Evolutionary conservation across 2,888 invertebrate species (phyloP).

Genomic region (Calliphora vomitoria): DNA sequence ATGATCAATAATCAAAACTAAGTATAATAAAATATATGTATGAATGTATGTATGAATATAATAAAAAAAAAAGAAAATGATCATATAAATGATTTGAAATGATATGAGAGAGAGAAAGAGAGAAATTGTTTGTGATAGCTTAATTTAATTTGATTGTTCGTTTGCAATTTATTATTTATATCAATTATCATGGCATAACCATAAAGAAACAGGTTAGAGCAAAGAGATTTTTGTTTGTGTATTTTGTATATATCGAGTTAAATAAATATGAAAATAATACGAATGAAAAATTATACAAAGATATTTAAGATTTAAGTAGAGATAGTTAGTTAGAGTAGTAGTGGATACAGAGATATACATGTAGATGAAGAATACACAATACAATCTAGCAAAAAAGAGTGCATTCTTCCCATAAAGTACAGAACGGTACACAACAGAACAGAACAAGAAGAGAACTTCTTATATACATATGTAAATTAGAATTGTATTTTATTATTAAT

Average conservation of each 20-base stretch:
- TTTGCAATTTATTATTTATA: conserved; percentile 18
- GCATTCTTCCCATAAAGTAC: conserved; percentile 35
- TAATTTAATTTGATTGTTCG: conserved; percentile 59
- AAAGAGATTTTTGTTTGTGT: conserved; percentile 5
- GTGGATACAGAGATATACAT: conserved; percentile 5
- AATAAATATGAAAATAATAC: conserved; percentile 21
- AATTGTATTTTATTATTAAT: background rate
- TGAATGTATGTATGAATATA: background rate
- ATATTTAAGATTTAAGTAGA: background rate
- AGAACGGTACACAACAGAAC: conserved; percentile 30
- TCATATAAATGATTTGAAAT: conserved; percentile 14
- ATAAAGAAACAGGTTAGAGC: conserved; percentile 47
- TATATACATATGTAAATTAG: conserved; percentile 9
- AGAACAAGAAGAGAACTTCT: conserved; percentile 40
- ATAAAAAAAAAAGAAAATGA: background rate
- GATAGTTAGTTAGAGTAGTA: no score
- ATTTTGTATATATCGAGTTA: conserved; percentile 2
- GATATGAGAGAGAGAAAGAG: background rate
- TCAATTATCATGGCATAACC: conserved; percentile 35
- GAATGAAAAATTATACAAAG: conserved; percentile 9
- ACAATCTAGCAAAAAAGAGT: conserved; percentile 43
- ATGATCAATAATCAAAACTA: background rate
- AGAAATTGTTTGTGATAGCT: conserved; percentile 39
- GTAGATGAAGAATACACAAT: conserved; percentile 37
- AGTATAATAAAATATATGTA: background rate